phyloP scores from a whole-genome alignment of 2,888 invertebrate species.

The Octodonta nipae region DNA sequence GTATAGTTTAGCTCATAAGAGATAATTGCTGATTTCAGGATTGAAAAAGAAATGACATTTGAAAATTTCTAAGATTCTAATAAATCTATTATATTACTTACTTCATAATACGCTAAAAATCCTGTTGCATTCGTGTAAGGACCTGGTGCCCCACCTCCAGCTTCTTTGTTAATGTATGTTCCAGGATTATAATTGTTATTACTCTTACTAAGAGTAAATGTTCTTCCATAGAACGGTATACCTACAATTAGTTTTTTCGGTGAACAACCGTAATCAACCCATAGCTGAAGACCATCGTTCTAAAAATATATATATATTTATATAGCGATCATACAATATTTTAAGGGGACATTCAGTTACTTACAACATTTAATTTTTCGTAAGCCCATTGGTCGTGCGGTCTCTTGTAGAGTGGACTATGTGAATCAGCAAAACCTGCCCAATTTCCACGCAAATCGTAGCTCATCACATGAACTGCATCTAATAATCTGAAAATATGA shows the following conservation, averaged over 20 bases:
- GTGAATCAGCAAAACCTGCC: slow-evolving; percentile 83
- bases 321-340: neutral
- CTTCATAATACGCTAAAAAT: slow-evolving; percentile 77
- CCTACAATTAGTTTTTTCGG: slow-evolving; percentile 78
- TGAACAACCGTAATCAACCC: slow-evolving; percentile 82
- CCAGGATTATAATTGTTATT: slow-evolving; percentile 73
- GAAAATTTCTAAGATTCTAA: no score
- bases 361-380: slow-evolving; percentile 77
- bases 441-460: slow-evolving; percentile 79
- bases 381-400: slow-evolving; percentile 83
- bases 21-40: no score
- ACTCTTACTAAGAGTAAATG: slow-evolving; percentile 66
- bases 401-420: slow-evolving; percentile 73
- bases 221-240: slow-evolving; percentile 78
- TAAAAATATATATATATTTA: slow-evolving; percentile 29
- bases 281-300: slow-evolving; percentile 76
- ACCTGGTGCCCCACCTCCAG: slow-evolving; percentile 74
- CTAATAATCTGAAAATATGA: slow-evolving; percentile 49
- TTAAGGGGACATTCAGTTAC: slow-evolving; percentile 26
- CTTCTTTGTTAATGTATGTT: slow-evolving; percentile 81
- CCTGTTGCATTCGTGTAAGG: slow-evolving; percentile 78
- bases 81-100: no score
- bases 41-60: no score
- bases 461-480: slow-evolving; percentile 76
- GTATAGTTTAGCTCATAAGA: no score